phyloP scores from a whole-genome alignment of 2,888 invertebrate species.

The Neoscelio sp. region DNA sequence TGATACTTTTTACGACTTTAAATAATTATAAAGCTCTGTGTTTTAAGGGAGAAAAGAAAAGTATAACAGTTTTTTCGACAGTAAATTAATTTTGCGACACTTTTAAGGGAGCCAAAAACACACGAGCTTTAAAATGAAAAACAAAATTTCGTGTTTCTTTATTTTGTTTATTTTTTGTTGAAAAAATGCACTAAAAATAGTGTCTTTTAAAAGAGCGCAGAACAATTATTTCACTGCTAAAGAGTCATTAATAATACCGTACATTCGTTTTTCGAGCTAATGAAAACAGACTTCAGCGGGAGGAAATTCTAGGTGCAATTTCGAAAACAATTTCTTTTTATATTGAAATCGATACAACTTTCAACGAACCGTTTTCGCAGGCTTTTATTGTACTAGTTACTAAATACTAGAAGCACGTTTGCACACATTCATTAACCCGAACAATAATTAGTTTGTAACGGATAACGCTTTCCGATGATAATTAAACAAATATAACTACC shows the following conservation, averaged over 20 bases:
- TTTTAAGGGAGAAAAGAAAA: no score
- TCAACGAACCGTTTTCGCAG: slow-evolving; percentile 15
- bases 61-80: no score
- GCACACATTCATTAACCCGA: slow-evolving; percentile 28
- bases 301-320: not conserved
- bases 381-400: slow-evolving; percentile 26
- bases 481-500: slow-evolving; percentile 9
- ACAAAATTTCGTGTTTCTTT: no score
- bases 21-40: no score
- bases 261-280: not conserved
- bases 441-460: slow-evolving; percentile 30
- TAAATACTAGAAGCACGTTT: slow-evolving; percentile 28
- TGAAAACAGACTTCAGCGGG: not conserved
- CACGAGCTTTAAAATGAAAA: no score
- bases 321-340: slow-evolving; percentile 10
- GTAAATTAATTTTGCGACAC: no score
- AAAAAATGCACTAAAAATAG: no score
- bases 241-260: no score
- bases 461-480: slow-evolving; percentile 10
- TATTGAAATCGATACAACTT: slow-evolving; percentile 27
- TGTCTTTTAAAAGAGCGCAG: no score
- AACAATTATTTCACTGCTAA: no score
- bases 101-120: no score
- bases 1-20: not conserved
- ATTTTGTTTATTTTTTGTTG: no score